phyloP scores from a whole-genome alignment of 2,797 vertebrate species.

The Pogoniulus pusillus region DNA sequence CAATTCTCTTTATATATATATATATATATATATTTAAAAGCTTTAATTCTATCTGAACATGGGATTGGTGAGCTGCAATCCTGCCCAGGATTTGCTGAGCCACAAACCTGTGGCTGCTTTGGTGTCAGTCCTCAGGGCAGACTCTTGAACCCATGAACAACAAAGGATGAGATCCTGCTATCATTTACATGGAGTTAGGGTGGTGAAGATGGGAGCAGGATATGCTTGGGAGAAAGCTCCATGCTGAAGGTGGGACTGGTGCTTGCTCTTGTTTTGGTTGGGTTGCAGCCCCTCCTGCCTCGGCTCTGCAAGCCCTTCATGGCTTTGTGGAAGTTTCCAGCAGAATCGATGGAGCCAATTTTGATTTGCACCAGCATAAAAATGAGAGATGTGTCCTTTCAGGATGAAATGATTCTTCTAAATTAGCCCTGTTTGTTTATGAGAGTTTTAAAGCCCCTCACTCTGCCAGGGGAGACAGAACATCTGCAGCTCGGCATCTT shows the following conservation, averaged over 20 bases:
- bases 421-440: constrained; percentile 42
- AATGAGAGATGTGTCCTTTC: constrained; percentile 33
- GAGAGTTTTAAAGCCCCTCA: background rate
- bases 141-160: background rate
- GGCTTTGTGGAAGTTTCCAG: background rate
- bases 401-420: constrained; percentile 31
- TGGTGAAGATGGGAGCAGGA: background rate
- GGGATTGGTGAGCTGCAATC: background rate
- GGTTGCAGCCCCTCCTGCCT: background rate
- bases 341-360: background rate
- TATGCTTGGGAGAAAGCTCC: background rate
- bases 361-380: constrained; percentile 29
- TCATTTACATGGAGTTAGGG: background rate
- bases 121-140: background rate
- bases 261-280: background rate
- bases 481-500: constrained; percentile 37
- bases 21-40: background rate
- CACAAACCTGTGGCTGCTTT: background rate
- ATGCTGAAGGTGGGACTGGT: background rate
- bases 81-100: background rate
- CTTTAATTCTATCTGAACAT: background rate
- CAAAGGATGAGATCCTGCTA: background rate
- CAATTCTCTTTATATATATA: too few relatives aligned
- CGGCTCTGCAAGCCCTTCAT: background rate
- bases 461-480: constrained; percentile 6